These are phyloP conservation scores for Xenopus borealis DNA, from an alignment of 2,113 vertebrate species.

Conservation along the genomic window DNA sequence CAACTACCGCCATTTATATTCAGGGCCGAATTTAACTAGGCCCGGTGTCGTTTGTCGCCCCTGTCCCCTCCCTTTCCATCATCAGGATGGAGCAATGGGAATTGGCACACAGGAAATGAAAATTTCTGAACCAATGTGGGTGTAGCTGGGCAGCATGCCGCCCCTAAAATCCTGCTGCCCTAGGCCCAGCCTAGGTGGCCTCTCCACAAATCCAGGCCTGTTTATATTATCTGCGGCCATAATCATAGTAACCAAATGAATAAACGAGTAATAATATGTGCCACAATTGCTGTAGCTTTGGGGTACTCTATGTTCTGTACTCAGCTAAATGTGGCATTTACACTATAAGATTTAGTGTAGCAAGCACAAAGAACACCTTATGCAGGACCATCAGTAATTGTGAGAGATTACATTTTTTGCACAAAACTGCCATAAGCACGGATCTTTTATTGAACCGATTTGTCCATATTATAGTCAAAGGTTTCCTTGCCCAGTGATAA, in stretches of 20 bases:
- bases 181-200: too few relatives aligned
- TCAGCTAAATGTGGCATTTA: slow-evolving; percentile 38
- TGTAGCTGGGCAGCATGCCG: too few relatives aligned
- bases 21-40: too few relatives aligned
- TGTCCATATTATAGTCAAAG: slow-evolving; percentile 33
- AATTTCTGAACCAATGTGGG: too few relatives aligned
- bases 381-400: slow-evolving; percentile 13
- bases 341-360: slow-evolving; percentile 20
- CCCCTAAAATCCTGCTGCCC: too few relatives aligned
- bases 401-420: not conserved
- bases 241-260: slow-evolving; percentile 28
- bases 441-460: slow-evolving; percentile 37
- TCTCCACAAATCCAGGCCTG: too few relatives aligned
- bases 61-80: too few relatives aligned
- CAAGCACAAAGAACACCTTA: slow-evolving; percentile 4
- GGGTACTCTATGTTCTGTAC: slow-evolving; percentile 1
- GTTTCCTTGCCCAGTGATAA: not conserved
- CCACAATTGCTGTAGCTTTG: slow-evolving; percentile 2
- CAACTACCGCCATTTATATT: not conserved
- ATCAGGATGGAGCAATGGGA: too few relatives aligned
- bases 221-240: slow-evolving; percentile 9
- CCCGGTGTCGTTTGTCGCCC: too few relatives aligned
- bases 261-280: slow-evolving; percentile 4
- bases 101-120: too few relatives aligned
- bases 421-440: not conserved